Evolutionary conservation across 2,888 invertebrate species (phyloP).

Genomic region (Hydrotaea diabolus): DNA sequence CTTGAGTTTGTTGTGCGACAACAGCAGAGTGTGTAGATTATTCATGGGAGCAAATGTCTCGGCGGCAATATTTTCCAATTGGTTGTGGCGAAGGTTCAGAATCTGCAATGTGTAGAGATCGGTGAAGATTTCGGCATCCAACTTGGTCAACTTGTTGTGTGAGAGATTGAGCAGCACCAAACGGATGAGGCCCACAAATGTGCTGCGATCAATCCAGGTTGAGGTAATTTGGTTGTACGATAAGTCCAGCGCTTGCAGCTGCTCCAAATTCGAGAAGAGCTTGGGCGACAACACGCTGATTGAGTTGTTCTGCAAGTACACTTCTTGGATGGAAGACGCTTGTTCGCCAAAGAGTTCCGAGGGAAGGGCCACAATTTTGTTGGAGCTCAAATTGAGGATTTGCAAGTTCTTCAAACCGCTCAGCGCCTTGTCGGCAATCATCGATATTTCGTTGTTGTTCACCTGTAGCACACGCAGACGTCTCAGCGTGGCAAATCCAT

Average conservation of each 20-base stretch:
- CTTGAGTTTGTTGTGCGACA: conserved; percentile 92
- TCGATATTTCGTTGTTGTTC: conserved; percentile 93
- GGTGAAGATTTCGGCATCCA: conserved; percentile 91
- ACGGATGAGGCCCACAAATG: conserved; percentile 93
- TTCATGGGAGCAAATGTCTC: conserved; percentile 95
- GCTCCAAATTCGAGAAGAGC: conserved; percentile 91
- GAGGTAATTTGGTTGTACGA: conserved; percentile 93
- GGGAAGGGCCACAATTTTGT: conserved; percentile 93
- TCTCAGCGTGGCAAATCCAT: conserved; percentile 90
- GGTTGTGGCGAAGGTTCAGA: conserved; percentile 92
- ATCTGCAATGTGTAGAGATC: conserved; percentile 93
- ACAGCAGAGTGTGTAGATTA: conserved; percentile 92
- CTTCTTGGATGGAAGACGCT: conserved; percentile 90
- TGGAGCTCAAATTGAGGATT: conserved; percentile 93
- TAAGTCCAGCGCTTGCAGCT: conserved; percentile 90
- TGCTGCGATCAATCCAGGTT: conserved; percentile 91
- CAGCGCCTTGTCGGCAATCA: conserved; percentile 92
- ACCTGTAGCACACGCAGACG: conserved; percentile 90
- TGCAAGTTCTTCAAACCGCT: conserved; percentile 90
- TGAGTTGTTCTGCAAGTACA: conserved; percentile 95
- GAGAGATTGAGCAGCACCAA: conserved; percentile 93
- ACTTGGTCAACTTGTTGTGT: conserved; percentile 89
- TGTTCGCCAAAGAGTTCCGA: conserved; percentile 91
- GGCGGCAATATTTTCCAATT: conserved; percentile 90
- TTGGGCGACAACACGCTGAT: conserved; percentile 92